These are phyloP conservation scores for Calypte anna DNA, from an alignment of 2,113 vertebrate genomes.

Conservation along the genomic window DNA sequence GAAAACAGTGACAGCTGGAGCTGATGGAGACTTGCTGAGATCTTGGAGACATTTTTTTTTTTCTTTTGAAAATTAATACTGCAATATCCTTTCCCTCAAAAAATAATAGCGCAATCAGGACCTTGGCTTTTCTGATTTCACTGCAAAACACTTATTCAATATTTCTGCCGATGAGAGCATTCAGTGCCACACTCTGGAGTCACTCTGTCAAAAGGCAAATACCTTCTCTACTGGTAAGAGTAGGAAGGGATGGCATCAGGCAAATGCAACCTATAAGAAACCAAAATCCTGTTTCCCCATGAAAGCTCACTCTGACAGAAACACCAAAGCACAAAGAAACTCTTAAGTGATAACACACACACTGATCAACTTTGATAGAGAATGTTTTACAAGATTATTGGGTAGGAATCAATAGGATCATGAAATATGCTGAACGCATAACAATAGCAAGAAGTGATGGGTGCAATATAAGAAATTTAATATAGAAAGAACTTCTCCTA, in stretches of 20 bases:
- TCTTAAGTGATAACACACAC: background rate
- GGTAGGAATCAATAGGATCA: background rate
- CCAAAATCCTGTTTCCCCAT: background rate
- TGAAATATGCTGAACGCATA: background rate
- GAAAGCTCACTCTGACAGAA: background rate
- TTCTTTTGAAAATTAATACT: background rate
- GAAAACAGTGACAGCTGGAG: conserved; percentile 3
- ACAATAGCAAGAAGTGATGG: background rate
- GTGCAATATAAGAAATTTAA: background rate
- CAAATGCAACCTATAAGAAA: background rate
- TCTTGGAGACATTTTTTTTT: background rate
- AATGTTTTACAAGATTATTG: background rate
- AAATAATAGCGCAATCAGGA: background rate
- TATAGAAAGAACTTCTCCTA: background rate
- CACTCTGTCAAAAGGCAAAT: background rate
- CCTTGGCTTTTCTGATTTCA: background rate
- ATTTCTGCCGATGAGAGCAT: background rate
- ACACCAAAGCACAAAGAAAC: background rate
- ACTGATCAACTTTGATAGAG: background rate
- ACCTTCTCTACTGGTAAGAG: background rate
- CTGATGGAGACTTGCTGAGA: background rate
- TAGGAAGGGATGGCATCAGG: background rate
- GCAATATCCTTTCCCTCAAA: background rate
- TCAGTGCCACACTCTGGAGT: background rate
- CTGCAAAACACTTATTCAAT: background rate